Conservation (phyloP, 2,113 vertebrate species). For the Pao palembangensis region DNA sequence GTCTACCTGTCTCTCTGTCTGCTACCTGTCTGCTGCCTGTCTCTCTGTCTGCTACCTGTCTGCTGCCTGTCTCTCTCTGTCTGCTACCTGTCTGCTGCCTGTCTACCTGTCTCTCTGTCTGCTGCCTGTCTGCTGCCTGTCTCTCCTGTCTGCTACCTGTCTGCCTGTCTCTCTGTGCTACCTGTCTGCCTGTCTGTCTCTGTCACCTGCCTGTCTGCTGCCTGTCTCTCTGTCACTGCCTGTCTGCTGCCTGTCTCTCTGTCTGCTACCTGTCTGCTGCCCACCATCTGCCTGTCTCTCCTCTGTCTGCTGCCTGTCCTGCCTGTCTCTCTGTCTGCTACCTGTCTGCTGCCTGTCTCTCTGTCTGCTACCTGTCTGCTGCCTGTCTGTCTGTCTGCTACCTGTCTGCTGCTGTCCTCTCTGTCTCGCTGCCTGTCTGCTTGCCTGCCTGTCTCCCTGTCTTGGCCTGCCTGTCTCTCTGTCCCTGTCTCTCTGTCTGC, state of each 20-base stretch:
- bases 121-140: conserved; percentile 21
- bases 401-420: conserved; percentile 32
- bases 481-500: conserved; percentile 24
- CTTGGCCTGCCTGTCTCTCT: conserved; percentile 38
- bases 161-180: conserved; percentile 29
- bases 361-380: conserved; percentile 53
- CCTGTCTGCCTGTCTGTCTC: conserved; percentile 52
- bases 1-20: background rate
- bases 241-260: conserved; percentile 27
- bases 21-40: conserved; percentile 20
- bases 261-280: conserved; percentile 48
- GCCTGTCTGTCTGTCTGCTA: conserved; percentile 35
- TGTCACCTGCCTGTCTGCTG: conserved; percentile 31
- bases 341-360: too few relatives aligned
- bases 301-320: conserved; percentile 32
- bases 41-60: conserved; percentile 31
- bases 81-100: too few relatives aligned
- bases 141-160: background rate
- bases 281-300: conserved; percentile 41
- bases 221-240: conserved; percentile 31
- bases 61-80: too few relatives aligned
- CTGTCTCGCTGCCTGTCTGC: conserved; percentile 26
- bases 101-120: background rate
- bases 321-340: conserved; percentile 25
- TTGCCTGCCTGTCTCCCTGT: conserved; percentile 51